These are phyloP conservation scores for Monochamus alternatus DNA, from an alignment of 2,888 invertebrate genomes.

Conservation along the genomic window DNA sequence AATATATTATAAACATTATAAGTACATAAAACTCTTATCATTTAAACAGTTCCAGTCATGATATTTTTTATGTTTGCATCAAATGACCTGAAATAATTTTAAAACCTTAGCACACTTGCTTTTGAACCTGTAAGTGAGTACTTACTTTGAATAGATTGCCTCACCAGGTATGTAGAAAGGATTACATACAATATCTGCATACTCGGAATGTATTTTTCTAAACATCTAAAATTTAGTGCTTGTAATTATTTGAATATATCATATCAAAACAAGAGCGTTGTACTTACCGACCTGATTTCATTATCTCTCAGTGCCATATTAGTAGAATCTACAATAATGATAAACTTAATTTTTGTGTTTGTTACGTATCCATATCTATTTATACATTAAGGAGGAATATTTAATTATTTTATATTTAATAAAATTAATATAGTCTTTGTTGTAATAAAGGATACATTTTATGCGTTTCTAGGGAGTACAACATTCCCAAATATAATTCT, in stretches of 20 bases:
- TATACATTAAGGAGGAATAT: constrained; percentile 42
- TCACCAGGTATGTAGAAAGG: constrained; percentile 97
- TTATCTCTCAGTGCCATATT: constrained; percentile 92
- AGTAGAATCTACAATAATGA: constrained; percentile 92
- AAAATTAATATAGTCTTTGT: neutral
- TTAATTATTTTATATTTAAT: neutral
- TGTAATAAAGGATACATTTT: constrained; percentile 82
- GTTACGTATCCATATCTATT: constrained; percentile 94
- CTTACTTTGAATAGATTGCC: constrained; percentile 89
- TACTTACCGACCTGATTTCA: constrained; percentile 90
- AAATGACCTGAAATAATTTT: constrained; percentile 75
- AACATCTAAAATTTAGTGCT: constrained; percentile 71
- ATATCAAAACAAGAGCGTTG: neutral
- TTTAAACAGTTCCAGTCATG: constrained; percentile 65
- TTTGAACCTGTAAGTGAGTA: constrained; percentile 46
- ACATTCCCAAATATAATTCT: constrained; percentile 91
- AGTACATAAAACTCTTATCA: neutral
- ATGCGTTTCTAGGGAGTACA: constrained; percentile 96
- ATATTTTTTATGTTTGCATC: constrained; percentile 80
- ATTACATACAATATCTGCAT: constrained; percentile 95
- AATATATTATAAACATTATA: neutral
- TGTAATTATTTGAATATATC: constrained; percentile 9
- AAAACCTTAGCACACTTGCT: constrained; percentile 74
- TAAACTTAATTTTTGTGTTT: constrained; percentile 96
- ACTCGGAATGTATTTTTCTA: constrained; percentile 91